Evolutionary conservation across 2,888 invertebrate species (phyloP), one percentile per base, ranked within the genome.

Genomic region (Eustalomyia histrio): DNA sequence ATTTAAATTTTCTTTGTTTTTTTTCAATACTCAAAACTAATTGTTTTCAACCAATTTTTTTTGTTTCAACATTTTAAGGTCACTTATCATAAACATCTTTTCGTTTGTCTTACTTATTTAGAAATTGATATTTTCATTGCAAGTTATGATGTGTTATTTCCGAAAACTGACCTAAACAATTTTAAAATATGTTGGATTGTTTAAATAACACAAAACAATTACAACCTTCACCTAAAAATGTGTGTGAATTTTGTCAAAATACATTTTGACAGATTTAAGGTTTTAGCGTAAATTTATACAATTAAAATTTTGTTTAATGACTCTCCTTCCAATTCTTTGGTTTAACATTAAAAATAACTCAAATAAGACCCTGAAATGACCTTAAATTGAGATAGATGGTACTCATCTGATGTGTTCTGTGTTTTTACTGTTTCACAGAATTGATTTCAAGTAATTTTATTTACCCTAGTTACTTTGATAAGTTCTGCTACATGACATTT

Each of bases 191-290:
- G 18, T 50, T 53, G 35, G n/a, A 12, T 68, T 69, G 29, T 58
- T 69, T 2, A 17, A 52, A 52, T 4, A 29, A 17, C 6, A 14
- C 10, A 18, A 53, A 53, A 63, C 21, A 63, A 63, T 55, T 55
- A 43, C 18, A 67, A 78, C 81, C 81, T 81, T 81, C 76, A 81
- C 81, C 81, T 52, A 81, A 76, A 64, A 71, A 47, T 61, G n/a
- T 14, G 47, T 65, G 60, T 47, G 33, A 78, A 78, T 72, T 43
- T 47, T 14, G 14, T 7, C 14, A 5, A n/a, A n/a, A 4, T n/a
- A 14, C n/a, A n/a, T 47, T 47, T 78, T 72, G 24, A 60, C 33
- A 35, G 61, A 61, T 63, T 68, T 61, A 53, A 67, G n/a, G 24
- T 29, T 24, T 60, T 18, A 29, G 55, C n/a, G 50, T 24, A 69